Evolutionary conservation across 2,113 vertebrate genomes (phyloP), one percentile per base, ranked within the genome.

Genomic region (Xerus inauris): DNA sequence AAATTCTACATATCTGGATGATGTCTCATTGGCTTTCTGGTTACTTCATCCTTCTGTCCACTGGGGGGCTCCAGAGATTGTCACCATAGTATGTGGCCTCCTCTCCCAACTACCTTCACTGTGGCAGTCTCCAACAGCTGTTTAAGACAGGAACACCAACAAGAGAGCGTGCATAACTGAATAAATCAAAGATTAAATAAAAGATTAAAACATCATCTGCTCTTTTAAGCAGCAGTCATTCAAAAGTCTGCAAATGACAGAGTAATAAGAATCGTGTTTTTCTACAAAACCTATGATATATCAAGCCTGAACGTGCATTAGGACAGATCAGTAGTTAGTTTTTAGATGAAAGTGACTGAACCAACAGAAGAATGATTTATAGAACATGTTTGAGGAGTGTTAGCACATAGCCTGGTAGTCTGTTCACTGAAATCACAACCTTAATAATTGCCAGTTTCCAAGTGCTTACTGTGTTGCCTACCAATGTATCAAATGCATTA

Each of bases 61-160:
- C 97, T 89, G 45, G 97, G 51, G 87, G 96, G 96, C 97, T 81
- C 97, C 96, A 97, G 94, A 98, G 97, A 97, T 94, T 84, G 69
- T 40, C 49, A 0, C 32, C 8, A 75, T 57, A n/a, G 6, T 4
- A 16, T 69, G 57, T 38, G 79, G 26, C 30, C 38, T 16, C 5
- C 3, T 42, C 47, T 14, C 45, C 13, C 13, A 80, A 54, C 8
- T 7, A 24, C 20, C 72, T 47, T 26, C 32, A 14, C 59, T 11
- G 10, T 1, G 62, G 14, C 19, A 14, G 38, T 32, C 86, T 85
- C 42, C 20, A 49, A 82, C 3, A 91, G 49, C 8, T 65, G 24
- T 47, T 38, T 84, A 42, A 59, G 12, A 57, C 3, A 69, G 35
- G 26, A 87, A 91, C 22, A 87, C 13, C 7, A 26, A 17, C 6